These are phyloP conservation scores for Pristionchus maxplancki DNA, from an alignment of 2,888 invertebrate genomes.

Conservation along the genomic window DNA sequence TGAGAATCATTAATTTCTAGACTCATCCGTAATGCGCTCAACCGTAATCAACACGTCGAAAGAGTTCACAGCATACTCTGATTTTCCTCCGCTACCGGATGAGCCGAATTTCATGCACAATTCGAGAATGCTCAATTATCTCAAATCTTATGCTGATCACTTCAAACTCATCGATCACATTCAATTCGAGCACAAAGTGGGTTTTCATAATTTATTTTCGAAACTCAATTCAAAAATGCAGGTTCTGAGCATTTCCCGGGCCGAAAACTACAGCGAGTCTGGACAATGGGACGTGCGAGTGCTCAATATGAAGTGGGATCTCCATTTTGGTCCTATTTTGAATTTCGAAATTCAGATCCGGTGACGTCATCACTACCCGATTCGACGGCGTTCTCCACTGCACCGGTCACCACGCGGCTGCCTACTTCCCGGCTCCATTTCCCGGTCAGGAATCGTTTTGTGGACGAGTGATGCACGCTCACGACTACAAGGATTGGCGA, in stretches of 20 bases:
- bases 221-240: no score
- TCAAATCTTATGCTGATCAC: constrained; percentile 70
- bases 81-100: constrained; percentile 79
- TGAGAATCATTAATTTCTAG: no score
- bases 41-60: constrained; percentile 79
- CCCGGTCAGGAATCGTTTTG: constrained; percentile 10
- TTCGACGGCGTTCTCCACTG: constrained; percentile 46
- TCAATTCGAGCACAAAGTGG: constrained; percentile 58
- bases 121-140: constrained; percentile 62
- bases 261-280: neutral
- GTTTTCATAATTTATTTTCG: constrained; percentile 25
- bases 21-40: constrained; percentile 76
- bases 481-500: constrained; percentile 34
- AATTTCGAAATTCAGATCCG: neutral
- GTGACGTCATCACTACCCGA: neutral
- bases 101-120: constrained; percentile 80
- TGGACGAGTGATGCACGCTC: constrained; percentile 28
- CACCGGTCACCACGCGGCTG: constrained; percentile 34
- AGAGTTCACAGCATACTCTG: constrained; percentile 77
- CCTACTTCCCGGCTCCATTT: neutral
- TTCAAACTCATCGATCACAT: constrained; percentile 69
- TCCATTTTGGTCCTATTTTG: neutral
- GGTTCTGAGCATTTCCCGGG: constrained; percentile 12
- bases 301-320: neutral
- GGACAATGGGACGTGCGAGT: constrained; percentile 40